Conservation (phyloP, 23 tunicate species). For the Halocynthia roretzi region DNA sequence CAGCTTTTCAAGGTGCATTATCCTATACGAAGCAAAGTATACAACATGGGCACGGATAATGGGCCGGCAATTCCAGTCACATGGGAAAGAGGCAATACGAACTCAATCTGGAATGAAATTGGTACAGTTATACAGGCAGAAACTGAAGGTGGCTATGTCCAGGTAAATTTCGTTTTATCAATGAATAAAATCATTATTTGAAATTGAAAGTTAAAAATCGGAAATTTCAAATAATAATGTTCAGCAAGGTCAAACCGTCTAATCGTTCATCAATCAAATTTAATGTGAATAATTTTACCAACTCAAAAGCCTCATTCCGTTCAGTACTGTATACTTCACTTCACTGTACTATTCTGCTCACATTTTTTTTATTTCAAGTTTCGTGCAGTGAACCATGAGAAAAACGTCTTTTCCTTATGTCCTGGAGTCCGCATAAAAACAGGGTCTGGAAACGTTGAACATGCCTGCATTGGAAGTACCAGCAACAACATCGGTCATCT, state of each 20-base stretch:
- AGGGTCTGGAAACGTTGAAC: neutral
- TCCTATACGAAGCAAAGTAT: slow-evolving; percentile 28
- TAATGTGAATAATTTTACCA: too few species aligned
- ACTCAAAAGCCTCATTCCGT: too few species aligned
- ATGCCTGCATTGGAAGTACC: slow-evolving; percentile 27
- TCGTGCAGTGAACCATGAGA: slow-evolving; percentile 20
- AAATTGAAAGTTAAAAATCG: too few species aligned
- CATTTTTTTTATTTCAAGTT: neutral
- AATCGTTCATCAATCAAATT: too few species aligned
- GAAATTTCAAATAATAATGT: too few species aligned
- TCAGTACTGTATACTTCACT: too few species aligned
- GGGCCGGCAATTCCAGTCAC: slow-evolving; percentile 48
- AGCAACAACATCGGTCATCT: slow-evolving; percentile 13
- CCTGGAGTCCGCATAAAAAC: slow-evolving; percentile 18
- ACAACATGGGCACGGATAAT: slow-evolving; percentile 8
- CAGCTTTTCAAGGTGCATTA: slow-evolving; percentile 26
- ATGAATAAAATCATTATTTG: too few species aligned
- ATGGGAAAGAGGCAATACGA: slow-evolving; percentile 39
- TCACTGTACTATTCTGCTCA: too few species aligned
- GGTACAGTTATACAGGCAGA: slow-evolving; percentile 8
- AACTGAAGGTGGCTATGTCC: slow-evolving; percentile 40
- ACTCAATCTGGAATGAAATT: slow-evolving; percentile 8
- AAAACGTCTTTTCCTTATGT: slow-evolving; percentile 25
- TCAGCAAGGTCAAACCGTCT: too few species aligned
- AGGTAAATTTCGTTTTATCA: slow-evolving; percentile 8